Percentiles rank a stretch among this genome's conserved stretches.
Conservation (phyloP, 2,797 vertebrate genomes). For the Peromyscus aztecus region DNA sequence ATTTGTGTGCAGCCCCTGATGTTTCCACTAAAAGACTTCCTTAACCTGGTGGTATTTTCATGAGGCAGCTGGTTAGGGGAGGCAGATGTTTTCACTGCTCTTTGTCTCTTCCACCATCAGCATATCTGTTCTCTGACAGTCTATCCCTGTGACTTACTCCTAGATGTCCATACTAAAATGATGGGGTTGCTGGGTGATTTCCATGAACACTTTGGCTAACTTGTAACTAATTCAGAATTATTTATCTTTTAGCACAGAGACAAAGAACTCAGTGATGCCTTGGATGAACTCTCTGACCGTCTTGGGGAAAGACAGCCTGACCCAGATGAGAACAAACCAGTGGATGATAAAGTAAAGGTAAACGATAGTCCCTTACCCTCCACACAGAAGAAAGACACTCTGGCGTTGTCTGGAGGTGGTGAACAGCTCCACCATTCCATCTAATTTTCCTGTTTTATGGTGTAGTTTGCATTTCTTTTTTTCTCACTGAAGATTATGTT, state of each 20-base stretch:
- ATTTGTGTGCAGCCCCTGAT: background rate
- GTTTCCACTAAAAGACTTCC: background rate
- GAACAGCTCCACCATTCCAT: background rate
- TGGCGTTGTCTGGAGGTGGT: background rate
- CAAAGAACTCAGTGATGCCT: constrained; percentile 86
- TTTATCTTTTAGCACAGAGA: constrained; percentile 68
- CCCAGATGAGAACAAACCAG: constrained; percentile 87
- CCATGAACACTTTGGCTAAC: background rate
- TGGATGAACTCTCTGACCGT: constrained; percentile 88
- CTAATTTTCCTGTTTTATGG: background rate
- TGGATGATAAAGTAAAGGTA: constrained; percentile 90
- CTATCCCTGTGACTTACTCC: background rate
- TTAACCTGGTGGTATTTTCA: background rate
- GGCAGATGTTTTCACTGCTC: background rate
- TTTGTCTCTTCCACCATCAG: background rate
- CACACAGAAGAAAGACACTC: background rate
- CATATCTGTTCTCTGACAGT: background rate
- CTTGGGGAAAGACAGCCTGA: constrained; percentile 88
- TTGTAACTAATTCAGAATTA: constrained; percentile 37
- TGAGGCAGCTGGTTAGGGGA: background rate
- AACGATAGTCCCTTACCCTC: background rate
- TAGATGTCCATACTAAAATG: background rate
- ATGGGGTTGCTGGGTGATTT: background rate
- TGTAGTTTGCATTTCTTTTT: background rate
- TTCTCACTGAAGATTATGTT: background rate